Percentiles rank a stretch among this genome's conserved stretches.
phyloP scores from a whole-genome alignment of 1,140 invertebrate species.

The Ostrea edulis region DNA sequence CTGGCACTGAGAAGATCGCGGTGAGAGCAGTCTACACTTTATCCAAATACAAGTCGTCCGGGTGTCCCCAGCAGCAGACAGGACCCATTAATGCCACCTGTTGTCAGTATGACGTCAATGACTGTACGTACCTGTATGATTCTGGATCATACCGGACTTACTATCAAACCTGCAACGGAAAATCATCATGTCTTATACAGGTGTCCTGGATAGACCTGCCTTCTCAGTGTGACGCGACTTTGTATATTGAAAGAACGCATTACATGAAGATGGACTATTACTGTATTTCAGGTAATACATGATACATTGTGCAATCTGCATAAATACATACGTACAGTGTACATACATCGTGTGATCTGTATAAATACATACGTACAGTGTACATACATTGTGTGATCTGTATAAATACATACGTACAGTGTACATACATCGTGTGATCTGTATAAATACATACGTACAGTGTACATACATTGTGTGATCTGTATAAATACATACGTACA shows the following conservation, averaged over 20 bases:
- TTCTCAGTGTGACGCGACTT: constrained; percentile 20
- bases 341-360: background rate
- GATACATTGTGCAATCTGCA: background rate
- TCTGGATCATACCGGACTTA: background rate
- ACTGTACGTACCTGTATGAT: constrained; percentile 10
- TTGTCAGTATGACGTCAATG: constrained; percentile 43
- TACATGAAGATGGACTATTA: constrained; percentile 53
- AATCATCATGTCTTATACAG: background rate
- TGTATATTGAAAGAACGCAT: constrained; percentile 40
- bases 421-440: background rate
- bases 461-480: background rate
- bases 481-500: background rate
- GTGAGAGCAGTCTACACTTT: constrained; percentile 23
- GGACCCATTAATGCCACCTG: background rate
- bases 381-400: background rate
- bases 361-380: no score
- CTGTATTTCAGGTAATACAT: constrained; percentile 47
- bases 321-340: no score
- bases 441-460: no score
- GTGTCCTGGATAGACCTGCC: constrained; percentile 31
- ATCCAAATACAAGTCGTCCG: background rate
- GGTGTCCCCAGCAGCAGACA: background rate
- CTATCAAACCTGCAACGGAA: constrained; percentile 43
- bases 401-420: no score
- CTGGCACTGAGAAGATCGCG: constrained; percentile 34